phyloP scores from a whole-genome alignment of 2,888 invertebrate genomes.

The Synergus laeviventris region DNA sequence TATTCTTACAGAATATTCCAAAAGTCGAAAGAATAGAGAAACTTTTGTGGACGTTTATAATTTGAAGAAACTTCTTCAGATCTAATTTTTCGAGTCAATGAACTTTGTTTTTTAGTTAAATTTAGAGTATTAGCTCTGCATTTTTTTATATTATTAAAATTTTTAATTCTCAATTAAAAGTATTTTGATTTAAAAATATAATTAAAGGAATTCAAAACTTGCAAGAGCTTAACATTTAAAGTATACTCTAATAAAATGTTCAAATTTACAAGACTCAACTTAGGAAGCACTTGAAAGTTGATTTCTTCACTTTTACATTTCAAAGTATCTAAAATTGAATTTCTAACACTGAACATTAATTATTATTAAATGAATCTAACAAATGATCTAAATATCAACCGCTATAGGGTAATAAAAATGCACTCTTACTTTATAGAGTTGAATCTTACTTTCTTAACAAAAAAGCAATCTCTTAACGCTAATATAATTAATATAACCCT shows the following conservation, averaged over 20 bases:
- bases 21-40: neutral
- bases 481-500: slow-evolving; percentile 54
- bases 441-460: neutral
- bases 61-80: neutral
- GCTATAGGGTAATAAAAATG: neutral
- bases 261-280: neutral
- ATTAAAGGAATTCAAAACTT: neutral
- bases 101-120: neutral
- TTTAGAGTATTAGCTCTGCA: neutral
- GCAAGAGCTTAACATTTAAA: neutral
- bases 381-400: neutral
- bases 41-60: neutral
- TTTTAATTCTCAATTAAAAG: too few species aligned
- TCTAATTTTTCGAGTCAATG: neutral
- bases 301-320: neutral
- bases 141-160: neutral
- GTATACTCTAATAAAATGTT: slow-evolving; percentile 1
- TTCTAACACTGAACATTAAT: neutral
- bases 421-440: neutral
- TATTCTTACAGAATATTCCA: slow-evolving; percentile 19
- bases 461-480: neutral
- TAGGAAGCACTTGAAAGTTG: neutral
- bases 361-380: slow-evolving; percentile 3
- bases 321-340: neutral
- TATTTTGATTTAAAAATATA: neutral